phyloP scores from a whole-genome alignment of 2,888 invertebrate genomes.

The Fabriciana adippe region DNA sequence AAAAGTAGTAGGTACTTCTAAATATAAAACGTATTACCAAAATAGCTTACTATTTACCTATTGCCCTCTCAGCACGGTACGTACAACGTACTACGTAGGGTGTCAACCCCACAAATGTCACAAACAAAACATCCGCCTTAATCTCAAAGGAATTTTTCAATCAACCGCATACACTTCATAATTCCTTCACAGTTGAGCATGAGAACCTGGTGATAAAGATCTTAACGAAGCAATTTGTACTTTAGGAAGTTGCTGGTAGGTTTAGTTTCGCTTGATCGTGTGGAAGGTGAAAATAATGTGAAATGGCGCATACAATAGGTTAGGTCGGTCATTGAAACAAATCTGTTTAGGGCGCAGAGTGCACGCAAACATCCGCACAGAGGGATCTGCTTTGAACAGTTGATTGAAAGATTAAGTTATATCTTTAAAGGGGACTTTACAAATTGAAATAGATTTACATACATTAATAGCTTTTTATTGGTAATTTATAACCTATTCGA shows the following conservation, averaged over 20 bases:
- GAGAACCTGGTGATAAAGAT: constrained; percentile 60
- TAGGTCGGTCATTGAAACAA: constrained; percentile 61
- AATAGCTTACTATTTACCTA: constrained; percentile 6
- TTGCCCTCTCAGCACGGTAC: background rate
- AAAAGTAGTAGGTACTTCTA: background rate
- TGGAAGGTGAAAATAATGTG: constrained; percentile 54
- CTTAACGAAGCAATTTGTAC: constrained; percentile 45
- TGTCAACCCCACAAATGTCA: constrained; percentile 61
- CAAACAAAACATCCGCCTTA: constrained; percentile 59
- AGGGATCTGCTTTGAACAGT: constrained; percentile 28
- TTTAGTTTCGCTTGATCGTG: constrained; percentile 34
- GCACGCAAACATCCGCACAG: constrained; percentile 51
- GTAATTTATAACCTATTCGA: too few relatives aligned
- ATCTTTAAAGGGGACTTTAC: background rate
- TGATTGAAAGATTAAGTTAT: constrained; percentile 27
- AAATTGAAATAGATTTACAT: background rate
- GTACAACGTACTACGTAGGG: constrained; percentile 41
- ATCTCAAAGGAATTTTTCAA: constrained; percentile 76
- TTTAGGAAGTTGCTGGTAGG: constrained; percentile 34
- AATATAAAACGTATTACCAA: background rate
- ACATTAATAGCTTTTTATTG: too few relatives aligned
- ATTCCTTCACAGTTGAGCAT: constrained; percentile 61
- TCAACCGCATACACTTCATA: constrained; percentile 70
- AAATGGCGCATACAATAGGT: constrained; percentile 70
- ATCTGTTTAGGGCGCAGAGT: constrained; percentile 60